Evolutionary conservation across 30 jellyfish, hydroid and myxozoan genomes (phyloP).

Genomic region (Aurelia aurita complex sp. Pacific): DNA sequence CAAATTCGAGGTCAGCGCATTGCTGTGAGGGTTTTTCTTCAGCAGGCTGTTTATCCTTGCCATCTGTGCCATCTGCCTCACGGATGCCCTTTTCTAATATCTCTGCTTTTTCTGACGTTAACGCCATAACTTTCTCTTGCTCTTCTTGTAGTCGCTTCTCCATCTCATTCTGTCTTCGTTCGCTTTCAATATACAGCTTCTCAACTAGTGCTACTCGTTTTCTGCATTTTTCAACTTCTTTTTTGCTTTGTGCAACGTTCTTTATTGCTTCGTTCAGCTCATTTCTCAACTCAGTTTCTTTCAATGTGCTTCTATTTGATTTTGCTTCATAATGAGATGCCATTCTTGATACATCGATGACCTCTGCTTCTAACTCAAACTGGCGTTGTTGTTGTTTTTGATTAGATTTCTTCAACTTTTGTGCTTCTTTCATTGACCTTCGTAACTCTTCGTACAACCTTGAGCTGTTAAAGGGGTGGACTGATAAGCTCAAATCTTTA

Average conservation of each 20-base stretch:
- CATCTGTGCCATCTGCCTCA: background rate
- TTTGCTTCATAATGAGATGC: slow-evolving; percentile 60
- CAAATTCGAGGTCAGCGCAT: slow-evolving; percentile 10
- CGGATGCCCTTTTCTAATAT: background rate
- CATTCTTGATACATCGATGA: slow-evolving; percentile 52
- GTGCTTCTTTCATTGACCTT: slow-evolving; percentile 39
- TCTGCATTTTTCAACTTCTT: slow-evolving; percentile 27
- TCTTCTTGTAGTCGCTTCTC: slow-evolving; percentile 17
- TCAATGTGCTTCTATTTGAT: slow-evolving; percentile 17
- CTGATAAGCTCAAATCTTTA: background rate
- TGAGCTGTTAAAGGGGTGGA: slow-evolving; percentile 37
- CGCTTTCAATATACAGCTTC: slow-evolving; percentile 52
- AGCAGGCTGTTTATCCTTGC: background rate
- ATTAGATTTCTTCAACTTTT: slow-evolving; percentile 26
- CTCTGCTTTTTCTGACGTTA: background rate
- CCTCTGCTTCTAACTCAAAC: slow-evolving; percentile 49
- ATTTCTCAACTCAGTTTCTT: slow-evolving; percentile 43
- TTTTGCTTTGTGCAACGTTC: slow-evolving; percentile 20
- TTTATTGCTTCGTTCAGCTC: slow-evolving; percentile 43
- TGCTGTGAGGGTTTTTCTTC: background rate
- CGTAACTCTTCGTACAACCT: slow-evolving; percentile 52
- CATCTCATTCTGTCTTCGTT: slow-evolving; percentile 21
- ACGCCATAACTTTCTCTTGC: background rate
- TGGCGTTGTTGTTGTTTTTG: slow-evolving; percentile 39
- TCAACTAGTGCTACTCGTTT: slow-evolving; percentile 39